A percentile compares a stretch with the other conserved stretches of the same genome.
Evolutionary conservation across 30 jellyfish, hydroid and myxozoan genomes (phyloP).

Genomic region (Pelagia noctiluca): DNA sequence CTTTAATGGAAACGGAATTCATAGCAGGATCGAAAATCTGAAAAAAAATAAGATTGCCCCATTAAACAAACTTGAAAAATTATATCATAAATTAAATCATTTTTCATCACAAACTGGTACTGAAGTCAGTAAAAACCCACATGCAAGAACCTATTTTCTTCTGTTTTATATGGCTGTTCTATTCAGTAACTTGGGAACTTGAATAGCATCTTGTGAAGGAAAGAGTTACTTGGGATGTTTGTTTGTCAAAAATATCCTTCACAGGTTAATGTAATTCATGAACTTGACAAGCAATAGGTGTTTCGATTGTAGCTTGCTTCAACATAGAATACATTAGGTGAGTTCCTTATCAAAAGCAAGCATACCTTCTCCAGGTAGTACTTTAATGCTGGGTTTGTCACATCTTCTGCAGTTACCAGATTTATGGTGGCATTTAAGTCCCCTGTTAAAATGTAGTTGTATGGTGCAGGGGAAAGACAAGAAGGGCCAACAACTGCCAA

Average conservation of each 20-base stretch:
- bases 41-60: not conserved
- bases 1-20: conserved; percentile 16
- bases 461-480: conserved; percentile 1
- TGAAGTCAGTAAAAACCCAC: no score
- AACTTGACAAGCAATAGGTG: no score
- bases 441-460: not conserved
- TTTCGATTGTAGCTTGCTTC: no score
- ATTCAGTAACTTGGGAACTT: no score
- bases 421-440: not conserved
- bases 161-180: no score
- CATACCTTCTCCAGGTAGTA: conserved; percentile 8
- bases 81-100: not conserved
- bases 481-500: conserved; percentile 6
- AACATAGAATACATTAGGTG: no score
- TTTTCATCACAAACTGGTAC: not conserved
- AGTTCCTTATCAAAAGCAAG: not conserved
- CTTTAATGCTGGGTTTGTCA: conserved; percentile 1
- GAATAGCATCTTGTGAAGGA: no score
- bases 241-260: no score
- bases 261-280: no score
- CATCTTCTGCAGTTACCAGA: not conserved
- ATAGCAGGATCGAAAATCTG: conserved; percentile 3
- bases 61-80: not conserved
- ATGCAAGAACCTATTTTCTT: no score
- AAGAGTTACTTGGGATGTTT: no score